These are phyloP conservation scores for Darevskia nairensis DNA, from an alignment of 2,797 vertebrate species.

Conservation along the genomic window DNA sequence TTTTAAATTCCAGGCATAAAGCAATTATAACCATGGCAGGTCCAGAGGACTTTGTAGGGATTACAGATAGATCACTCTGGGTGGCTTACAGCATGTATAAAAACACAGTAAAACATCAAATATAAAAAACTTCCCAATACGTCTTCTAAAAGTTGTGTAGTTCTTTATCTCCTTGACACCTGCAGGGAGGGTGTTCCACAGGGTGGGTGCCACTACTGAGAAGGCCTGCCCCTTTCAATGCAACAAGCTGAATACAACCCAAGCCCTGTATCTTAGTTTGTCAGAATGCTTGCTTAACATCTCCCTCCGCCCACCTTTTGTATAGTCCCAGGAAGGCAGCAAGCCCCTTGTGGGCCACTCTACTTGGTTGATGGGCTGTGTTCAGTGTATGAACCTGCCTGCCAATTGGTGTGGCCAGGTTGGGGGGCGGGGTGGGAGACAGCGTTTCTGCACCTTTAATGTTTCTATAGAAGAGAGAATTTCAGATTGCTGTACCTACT, in stretches of 20 bases:
- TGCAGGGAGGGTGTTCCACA: too few relatives aligned
- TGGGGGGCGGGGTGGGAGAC: too few relatives aligned
- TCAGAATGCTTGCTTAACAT: not conserved
- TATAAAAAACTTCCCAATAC: too few relatives aligned
- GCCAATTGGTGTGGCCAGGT: not conserved
- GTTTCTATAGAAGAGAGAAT: too few relatives aligned
- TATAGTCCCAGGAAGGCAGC: not conserved
- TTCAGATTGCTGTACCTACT: too few relatives aligned
- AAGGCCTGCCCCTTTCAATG: not conserved
- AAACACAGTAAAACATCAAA: too few relatives aligned
- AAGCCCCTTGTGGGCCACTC: not conserved
- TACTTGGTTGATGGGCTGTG: not conserved
- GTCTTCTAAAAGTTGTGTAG: too few relatives aligned
- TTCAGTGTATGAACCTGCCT: not conserved
- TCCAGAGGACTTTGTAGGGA: not conserved
- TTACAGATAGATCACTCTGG: not conserved
- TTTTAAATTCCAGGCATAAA: not conserved
- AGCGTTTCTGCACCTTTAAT: too few relatives aligned
- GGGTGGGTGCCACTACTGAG: too few relatives aligned
- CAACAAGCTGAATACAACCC: not conserved
- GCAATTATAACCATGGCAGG: not conserved
- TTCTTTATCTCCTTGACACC: too few relatives aligned
- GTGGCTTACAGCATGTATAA: too few relatives aligned
- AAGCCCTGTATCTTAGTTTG: not conserved
- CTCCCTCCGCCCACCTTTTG: not conserved